Percentiles rank a stretch among this genome's conserved stretches.
Conservation (phyloP, 2,797 vertebrate genomes). For the Selene dorsalis region DNA sequence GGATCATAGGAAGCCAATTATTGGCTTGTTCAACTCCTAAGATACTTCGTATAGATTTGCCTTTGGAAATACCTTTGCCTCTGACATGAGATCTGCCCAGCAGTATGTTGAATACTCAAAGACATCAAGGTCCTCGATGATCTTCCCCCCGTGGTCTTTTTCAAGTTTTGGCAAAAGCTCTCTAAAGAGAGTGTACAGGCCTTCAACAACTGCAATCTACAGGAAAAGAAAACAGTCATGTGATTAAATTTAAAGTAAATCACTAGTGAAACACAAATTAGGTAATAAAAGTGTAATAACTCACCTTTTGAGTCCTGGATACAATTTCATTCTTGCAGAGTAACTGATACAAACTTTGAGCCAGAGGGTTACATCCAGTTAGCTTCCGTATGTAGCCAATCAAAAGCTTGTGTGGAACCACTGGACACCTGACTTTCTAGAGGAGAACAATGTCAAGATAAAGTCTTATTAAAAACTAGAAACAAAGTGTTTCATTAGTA, state of each 20-base stretch:
- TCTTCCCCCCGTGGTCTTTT: slow-evolving; percentile 23
- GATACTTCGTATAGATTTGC: neutral
- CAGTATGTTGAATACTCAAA: slow-evolving; percentile 72
- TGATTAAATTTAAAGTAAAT: neutral
- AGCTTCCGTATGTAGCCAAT: slow-evolving; percentile 64
- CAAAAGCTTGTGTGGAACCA: slow-evolving; percentile 6
- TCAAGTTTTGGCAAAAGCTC: slow-evolving; percentile 60
- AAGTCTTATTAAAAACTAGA: neutral
- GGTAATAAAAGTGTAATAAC: neutral
- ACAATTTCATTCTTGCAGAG: slow-evolving; percentile 38
- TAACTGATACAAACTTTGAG: slow-evolving; percentile 66
- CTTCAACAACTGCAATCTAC: slow-evolving; percentile 71
- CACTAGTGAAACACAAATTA: neutral
- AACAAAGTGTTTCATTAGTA: neutral
- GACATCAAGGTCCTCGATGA: slow-evolving; percentile 70
- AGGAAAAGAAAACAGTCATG: neutral
- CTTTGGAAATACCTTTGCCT: slow-evolving; percentile 61
- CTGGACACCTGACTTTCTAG: neutral
- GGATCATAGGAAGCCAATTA: too few species aligned
- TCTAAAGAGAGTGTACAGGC: slow-evolving; percentile 72
- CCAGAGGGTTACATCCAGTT: slow-evolving; percentile 67
- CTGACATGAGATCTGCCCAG: slow-evolving; percentile 68
- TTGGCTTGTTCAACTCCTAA: too few species aligned
- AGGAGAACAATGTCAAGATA: neutral
- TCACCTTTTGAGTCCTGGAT: slow-evolving; percentile 70